Conservation (phyloP, 1,140 invertebrate genomes). For the Drosophila nebulosa region DNA sequence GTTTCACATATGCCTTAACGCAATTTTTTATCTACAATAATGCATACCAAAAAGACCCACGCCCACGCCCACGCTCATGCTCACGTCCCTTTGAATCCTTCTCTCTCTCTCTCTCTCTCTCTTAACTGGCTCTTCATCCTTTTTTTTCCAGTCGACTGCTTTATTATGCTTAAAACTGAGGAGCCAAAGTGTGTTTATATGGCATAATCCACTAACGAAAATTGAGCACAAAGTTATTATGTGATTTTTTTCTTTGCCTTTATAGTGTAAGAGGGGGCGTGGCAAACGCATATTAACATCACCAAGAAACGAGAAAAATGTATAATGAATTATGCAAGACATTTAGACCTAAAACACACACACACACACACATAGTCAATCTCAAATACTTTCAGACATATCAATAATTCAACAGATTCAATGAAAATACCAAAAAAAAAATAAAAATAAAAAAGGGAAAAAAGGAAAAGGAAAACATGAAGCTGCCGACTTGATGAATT, state of each 20-base stretch:
- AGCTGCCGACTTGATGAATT: slow-evolving; percentile 68
- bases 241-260: slow-evolving; percentile 62
- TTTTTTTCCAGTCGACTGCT: slow-evolving; percentile 64
- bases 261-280: slow-evolving; percentile 27
- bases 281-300: slow-evolving; percentile 3
- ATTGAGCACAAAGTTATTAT: slow-evolving; percentile 78
- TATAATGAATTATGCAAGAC: slow-evolving; percentile 76
- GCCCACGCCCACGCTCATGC: background rate
- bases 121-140: background rate
- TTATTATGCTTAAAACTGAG: slow-evolving; percentile 75
- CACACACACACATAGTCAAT: background rate
- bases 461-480: slow-evolving; percentile 11
- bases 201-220: slow-evolving; percentile 78
- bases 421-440: slow-evolving; percentile 46
- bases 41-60: slow-evolving; percentile 24
- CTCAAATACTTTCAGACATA: slow-evolving; percentile 50
- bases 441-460: background rate
- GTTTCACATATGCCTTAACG: slow-evolving; percentile 22
- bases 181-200: slow-evolving; percentile 75
- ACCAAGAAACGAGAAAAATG: slow-evolving; percentile 29
- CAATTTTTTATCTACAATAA: slow-evolving; percentile 62
- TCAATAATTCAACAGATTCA: slow-evolving; percentile 73
- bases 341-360: slow-evolving; percentile 36
- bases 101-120: background rate
- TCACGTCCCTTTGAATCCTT: background rate